Conservation (phyloP, 2,113 vertebrate genomes). For the Axis porcinus region DNA sequence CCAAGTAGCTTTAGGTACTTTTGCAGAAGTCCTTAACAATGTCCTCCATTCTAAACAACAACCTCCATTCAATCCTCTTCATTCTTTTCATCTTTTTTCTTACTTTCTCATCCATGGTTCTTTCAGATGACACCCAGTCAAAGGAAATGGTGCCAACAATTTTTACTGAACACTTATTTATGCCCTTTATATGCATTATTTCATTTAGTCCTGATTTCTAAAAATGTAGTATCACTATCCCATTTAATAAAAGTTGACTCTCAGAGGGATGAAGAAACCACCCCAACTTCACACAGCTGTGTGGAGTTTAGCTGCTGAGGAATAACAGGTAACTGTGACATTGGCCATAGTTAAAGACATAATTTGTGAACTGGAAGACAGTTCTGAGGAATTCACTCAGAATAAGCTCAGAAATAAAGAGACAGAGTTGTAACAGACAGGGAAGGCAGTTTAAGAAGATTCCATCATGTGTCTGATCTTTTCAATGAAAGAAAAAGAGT, state of each 20-base stretch:
- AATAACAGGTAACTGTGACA: not conserved
- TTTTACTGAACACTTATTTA: not conserved
- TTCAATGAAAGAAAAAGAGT: not conserved
- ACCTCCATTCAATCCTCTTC: not conserved
- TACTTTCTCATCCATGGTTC: not conserved
- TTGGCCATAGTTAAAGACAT: not conserved
- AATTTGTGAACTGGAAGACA: not conserved
- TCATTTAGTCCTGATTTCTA: not conserved
- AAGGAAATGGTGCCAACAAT: not conserved
- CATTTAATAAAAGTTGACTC: not conserved
- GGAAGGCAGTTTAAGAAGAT: not conserved
- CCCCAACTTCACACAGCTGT: not conserved
- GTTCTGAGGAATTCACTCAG: not conserved
- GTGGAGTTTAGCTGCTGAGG: not conserved
- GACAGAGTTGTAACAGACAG: not conserved
- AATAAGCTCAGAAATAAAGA: not conserved
- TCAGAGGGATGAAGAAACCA: not conserved
- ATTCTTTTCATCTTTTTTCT: not conserved
- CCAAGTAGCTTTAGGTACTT: not conserved
- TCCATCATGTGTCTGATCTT: not conserved
- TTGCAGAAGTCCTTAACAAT: not conserved
- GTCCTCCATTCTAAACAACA: not conserved
- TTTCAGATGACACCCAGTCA: not conserved
- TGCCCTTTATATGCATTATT: not conserved
- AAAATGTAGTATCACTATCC: not conserved